These are phyloP conservation scores for Hemichromis elongatus DNA, from an alignment of 2,113 vertebrate genomes.

Conservation along the genomic window DNA sequence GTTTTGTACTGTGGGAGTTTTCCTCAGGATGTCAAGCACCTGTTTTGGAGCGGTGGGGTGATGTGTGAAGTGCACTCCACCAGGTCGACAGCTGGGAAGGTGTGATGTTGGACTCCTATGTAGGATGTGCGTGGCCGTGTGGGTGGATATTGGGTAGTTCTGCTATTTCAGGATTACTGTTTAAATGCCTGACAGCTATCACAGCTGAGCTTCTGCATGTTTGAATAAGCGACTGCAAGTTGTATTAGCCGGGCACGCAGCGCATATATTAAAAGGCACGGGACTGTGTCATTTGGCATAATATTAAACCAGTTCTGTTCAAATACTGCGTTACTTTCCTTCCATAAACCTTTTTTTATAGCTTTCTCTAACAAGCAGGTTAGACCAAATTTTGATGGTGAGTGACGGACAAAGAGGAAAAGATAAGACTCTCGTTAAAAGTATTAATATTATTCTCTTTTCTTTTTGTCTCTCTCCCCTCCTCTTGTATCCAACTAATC, in stretches of 20 bases:
- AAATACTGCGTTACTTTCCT: background rate
- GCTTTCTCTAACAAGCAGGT: background rate
- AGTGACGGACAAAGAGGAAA: constrained; percentile 7
- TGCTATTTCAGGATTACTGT: constrained; percentile 54
- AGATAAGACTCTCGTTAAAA: constrained; percentile 9
- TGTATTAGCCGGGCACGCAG: background rate
- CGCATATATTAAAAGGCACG: constrained; percentile 11
- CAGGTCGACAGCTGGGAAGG: constrained; percentile 53
- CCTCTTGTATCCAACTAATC: constrained; percentile 8
- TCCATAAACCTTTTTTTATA: background rate
- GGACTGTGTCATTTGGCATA: background rate
- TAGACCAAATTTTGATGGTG: constrained; percentile 17
- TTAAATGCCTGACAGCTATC: constrained; percentile 54
- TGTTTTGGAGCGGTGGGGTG: constrained; percentile 44
- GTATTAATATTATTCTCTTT: constrained; percentile 7
- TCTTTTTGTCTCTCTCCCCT: background rate
- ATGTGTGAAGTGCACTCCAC: constrained; percentile 58
- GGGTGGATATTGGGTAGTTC: constrained; percentile 50
- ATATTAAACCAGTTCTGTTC: background rate
- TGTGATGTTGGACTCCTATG: constrained; percentile 48
- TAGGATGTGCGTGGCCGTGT: constrained; percentile 30
- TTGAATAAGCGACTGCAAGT: constrained; percentile 9
- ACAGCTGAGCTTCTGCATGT: constrained; percentile 23
- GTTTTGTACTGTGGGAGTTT: constrained; percentile 62
- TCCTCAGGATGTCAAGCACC: constrained; percentile 61